These are phyloP conservation scores for Dendrolimus punctatus DNA, from an alignment of 1,140 invertebrate genomes.

Conservation along the genomic window DNA sequence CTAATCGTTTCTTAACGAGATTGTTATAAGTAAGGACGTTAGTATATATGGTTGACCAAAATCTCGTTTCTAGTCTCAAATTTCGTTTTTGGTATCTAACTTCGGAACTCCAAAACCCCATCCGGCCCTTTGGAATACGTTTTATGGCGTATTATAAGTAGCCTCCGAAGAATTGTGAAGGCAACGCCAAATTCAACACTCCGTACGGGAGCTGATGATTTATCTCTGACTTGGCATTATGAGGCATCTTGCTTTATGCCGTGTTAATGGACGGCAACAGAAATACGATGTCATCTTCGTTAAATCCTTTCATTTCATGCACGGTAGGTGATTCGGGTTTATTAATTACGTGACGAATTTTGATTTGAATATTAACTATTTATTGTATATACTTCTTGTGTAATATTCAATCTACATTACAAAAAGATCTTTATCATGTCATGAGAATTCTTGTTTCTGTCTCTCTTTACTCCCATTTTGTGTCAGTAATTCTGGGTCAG, in stretches of 20 bases:
- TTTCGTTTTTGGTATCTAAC: no score
- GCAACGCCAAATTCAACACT: slow-evolving; percentile 57
- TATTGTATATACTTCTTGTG: no score
- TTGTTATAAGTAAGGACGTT: no score
- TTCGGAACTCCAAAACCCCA: slow-evolving; percentile 29
- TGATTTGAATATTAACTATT: neutral
- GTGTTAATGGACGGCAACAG: slow-evolving; percentile 18
- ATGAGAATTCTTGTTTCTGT: no score
- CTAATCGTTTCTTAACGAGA: no score
- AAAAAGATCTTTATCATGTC: no score
- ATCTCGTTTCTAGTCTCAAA: no score
- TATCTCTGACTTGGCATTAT: slow-evolving; percentile 45
- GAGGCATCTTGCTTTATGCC: slow-evolving; percentile 14
- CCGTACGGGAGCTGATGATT: slow-evolving; percentile 40
- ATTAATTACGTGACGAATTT: slow-evolving; percentile 6
- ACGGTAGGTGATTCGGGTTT: slow-evolving; percentile 21
- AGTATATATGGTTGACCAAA: no score
- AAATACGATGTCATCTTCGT: slow-evolving; percentile 46
- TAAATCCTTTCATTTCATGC: slow-evolving; percentile 51
- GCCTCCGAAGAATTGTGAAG: slow-evolving; percentile 41
- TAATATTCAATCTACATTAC: no score
- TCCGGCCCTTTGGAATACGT: slow-evolving; percentile 37
- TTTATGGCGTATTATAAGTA: slow-evolving; percentile 46
- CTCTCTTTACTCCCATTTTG: no score
- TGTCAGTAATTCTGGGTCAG: no score